Conservation (phyloP, 1,140 invertebrate species). For the Atta cephalotes region DNA sequence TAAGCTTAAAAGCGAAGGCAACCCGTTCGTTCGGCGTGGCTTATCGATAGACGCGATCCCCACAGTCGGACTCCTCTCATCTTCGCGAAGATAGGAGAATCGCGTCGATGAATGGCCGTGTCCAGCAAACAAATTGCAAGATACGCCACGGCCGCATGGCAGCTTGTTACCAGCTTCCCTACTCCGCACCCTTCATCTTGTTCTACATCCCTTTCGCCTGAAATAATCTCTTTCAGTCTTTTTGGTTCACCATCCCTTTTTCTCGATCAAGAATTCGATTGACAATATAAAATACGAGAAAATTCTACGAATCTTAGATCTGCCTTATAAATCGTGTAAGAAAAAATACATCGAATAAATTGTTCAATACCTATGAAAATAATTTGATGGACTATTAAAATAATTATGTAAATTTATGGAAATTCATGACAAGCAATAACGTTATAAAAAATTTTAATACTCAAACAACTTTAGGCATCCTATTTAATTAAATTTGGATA, state of each 20-base stretch:
- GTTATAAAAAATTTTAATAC: no score
- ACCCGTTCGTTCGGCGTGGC: conserved; percentile 74
- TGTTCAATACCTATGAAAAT: no score
- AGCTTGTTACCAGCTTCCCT: conserved; percentile 79
- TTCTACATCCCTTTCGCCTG: conserved; percentile 21
- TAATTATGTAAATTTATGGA: no score
- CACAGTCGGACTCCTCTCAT: conserved; percentile 82
- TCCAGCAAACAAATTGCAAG: conserved; percentile 85
- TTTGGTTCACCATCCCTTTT: background rate
- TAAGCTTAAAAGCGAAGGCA: conserved; percentile 79
- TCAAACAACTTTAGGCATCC: no score
- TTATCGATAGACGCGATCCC: conserved; percentile 79
- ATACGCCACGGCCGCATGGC: conserved; percentile 81
- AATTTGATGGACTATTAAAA: no score
- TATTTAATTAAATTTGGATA: no score
- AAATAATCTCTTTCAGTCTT: conserved; percentile 19
- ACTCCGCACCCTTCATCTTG: conserved; percentile 60
- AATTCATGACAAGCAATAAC: no score
- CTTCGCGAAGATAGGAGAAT: conserved; percentile 84
- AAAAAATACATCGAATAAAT: background rate
- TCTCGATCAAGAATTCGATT: background rate
- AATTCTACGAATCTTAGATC: background rate
- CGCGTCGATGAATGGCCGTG: conserved; percentile 85
- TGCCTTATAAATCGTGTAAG: background rate
- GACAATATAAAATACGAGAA: background rate